Percentiles rank a stretch among this genome's conserved stretches.
These are phyloP conservation scores for Psilopsiagon aurifrons DNA, from an alignment of 2,113 vertebrate genomes.

Conservation along the genomic window DNA sequence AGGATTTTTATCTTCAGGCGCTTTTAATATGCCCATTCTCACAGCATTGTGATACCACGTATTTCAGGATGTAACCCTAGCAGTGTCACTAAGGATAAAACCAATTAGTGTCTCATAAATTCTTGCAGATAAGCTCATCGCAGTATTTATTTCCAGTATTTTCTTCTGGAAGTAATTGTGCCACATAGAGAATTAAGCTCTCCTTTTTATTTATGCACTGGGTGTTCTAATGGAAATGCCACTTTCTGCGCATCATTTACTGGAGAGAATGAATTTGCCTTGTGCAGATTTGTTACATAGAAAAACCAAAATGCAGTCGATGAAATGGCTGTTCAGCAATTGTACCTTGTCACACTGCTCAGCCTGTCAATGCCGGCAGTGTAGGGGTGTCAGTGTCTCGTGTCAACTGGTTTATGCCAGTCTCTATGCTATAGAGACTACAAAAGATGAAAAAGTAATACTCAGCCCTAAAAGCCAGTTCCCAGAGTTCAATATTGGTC, in stretches of 20 bases:
- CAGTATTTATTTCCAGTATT: not conserved
- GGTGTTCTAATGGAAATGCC: not conserved
- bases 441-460: not conserved
- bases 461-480: not conserved
- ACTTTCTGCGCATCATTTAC: not conserved
- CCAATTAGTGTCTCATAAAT: not conserved
- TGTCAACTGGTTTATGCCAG: not conserved
- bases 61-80: not conserved
- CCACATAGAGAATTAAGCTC: not conserved
- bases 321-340: not conserved
- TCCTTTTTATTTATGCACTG: not conserved
- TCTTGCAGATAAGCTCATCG: not conserved
- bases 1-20: not conserved
- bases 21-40: not conserved
- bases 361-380: not conserved
- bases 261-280: not conserved
- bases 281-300: not conserved
- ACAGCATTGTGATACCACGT: not conserved
- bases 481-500: not conserved
- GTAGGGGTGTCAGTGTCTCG: not conserved
- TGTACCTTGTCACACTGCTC: not conserved
- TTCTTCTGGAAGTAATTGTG: conserved; percentile 22
- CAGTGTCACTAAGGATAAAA: not conserved
- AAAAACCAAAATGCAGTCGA: not conserved
- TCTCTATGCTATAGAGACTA: not conserved